Evolutionary conservation across 2,888 invertebrate genomes (phyloP).

Genomic region (Pecten maximus): DNA sequence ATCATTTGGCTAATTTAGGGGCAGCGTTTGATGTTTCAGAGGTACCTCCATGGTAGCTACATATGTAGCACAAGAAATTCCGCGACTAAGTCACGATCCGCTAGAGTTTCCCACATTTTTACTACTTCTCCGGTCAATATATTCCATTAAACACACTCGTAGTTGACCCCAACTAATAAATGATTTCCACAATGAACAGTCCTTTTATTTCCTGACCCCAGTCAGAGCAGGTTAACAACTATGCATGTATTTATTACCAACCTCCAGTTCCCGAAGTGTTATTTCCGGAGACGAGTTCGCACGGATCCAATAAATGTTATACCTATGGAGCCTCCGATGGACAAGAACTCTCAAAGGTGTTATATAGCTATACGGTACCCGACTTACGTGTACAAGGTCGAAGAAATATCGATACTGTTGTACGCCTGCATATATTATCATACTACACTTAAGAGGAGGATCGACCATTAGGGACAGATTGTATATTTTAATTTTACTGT

Average conservation of each 20-base stretch:
- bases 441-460: background rate
- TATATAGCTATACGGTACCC: background rate
- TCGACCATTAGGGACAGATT: background rate
- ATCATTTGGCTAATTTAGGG: slow-evolving; percentile 18
- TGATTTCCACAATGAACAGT: background rate
- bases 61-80: background rate
- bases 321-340: background rate
- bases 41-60: background rate
- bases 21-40: background rate
- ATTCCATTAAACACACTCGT: background rate
- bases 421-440: background rate
- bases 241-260: background rate
- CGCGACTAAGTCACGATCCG: background rate
- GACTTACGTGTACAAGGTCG: background rate
- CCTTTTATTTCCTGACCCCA: background rate
- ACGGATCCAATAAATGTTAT: background rate
- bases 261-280: background rate
- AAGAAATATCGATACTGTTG: background rate
- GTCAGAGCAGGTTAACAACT: background rate
- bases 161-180: background rate
- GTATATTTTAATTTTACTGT: background rate
- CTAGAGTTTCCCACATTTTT: background rate
- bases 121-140: background rate
- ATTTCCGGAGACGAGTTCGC: background rate
- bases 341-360: background rate